These are phyloP conservation scores for Lepidotrigona ventralis DNA, from an alignment of 1,140 invertebrate species.

Conservation along the genomic window DNA sequence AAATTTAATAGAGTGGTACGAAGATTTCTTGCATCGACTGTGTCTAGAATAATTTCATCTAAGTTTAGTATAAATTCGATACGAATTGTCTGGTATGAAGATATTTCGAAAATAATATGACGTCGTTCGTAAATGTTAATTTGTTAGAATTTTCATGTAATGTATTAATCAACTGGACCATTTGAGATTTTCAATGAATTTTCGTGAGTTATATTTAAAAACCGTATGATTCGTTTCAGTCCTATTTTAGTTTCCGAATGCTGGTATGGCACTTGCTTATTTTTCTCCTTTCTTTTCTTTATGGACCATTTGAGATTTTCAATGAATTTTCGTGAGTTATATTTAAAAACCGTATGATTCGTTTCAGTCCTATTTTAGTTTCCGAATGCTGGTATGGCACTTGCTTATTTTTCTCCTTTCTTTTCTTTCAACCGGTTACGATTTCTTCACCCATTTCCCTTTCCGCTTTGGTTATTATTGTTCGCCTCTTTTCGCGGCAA, in stretches of 20 bases:
- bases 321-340: not conserved
- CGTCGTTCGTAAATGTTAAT: not conserved
- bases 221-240: no score
- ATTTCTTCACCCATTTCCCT: no score
- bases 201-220: slow-evolving; percentile 9
- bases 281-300: not conserved
- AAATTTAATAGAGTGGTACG: no score
- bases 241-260: not conserved
- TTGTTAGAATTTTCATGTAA: no score
- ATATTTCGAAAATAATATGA: not conserved
- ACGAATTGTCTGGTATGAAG: not conserved
- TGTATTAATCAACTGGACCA: no score
- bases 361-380: not conserved
- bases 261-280: not conserved
- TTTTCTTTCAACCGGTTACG: not conserved
- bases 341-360: not conserved
- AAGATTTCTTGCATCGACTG: no score
- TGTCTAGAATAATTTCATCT: not conserved
- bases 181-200: not conserved
- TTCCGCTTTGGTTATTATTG: slow-evolving; percentile 29
- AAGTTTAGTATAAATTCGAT: not conserved
- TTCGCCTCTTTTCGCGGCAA: not conserved
- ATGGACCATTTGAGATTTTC: no score
- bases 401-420: slow-evolving; percentile 12
- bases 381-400: no score